Percentiles rank a stretch among this genome's conserved stretches.
phyloP scores from a whole-genome alignment of 2,888 invertebrate genomes.

The Brenthis daphne region DNA sequence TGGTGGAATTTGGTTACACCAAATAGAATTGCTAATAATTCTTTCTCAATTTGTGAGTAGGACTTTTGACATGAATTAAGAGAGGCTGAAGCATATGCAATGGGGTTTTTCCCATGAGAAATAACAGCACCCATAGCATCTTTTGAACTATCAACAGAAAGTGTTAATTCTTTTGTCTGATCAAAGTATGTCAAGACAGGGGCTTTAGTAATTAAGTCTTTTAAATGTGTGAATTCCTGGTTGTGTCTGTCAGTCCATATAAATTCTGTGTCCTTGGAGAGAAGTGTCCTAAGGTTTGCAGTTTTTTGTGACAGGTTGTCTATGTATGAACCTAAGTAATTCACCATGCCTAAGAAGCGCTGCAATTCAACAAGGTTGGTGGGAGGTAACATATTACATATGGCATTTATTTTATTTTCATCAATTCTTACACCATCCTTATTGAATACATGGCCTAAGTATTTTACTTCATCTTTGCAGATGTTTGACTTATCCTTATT shows the following conservation, averaged over 20 bases:
- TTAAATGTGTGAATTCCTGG: constrained; percentile 33
- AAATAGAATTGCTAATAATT: constrained; percentile 28
- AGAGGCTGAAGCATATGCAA: constrained; percentile 43
- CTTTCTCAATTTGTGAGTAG: constrained; percentile 41
- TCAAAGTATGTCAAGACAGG: constrained; percentile 41
- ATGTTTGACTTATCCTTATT: constrained; percentile 38
- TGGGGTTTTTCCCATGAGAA: constrained; percentile 40
- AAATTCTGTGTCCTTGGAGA: constrained; percentile 44
- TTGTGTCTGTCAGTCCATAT: constrained; percentile 45
- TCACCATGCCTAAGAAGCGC: constrained; percentile 42
- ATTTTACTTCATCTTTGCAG: constrained; percentile 30
- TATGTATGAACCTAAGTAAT: constrained; percentile 38
- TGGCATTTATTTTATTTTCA: constrained; percentile 34
- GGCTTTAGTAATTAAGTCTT: constrained; percentile 34
- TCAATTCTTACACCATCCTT: constrained; percentile 34
- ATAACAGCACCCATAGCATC: constrained; percentile 40
- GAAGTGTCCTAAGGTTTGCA: constrained; percentile 32
- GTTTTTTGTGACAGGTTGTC: constrained; percentile 33
- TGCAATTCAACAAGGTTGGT: constrained; percentile 35
- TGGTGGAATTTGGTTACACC: constrained; percentile 34
- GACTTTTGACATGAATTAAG: constrained; percentile 14
- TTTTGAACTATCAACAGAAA: constrained; percentile 41
- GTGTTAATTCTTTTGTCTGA: constrained; percentile 29
- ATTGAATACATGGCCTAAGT: constrained; percentile 39
- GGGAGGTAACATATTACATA: constrained; percentile 37